Evolutionary conservation across 2,797 vertebrate species (phyloP).

Genomic region (Cephalopachus bancanus): DNA sequence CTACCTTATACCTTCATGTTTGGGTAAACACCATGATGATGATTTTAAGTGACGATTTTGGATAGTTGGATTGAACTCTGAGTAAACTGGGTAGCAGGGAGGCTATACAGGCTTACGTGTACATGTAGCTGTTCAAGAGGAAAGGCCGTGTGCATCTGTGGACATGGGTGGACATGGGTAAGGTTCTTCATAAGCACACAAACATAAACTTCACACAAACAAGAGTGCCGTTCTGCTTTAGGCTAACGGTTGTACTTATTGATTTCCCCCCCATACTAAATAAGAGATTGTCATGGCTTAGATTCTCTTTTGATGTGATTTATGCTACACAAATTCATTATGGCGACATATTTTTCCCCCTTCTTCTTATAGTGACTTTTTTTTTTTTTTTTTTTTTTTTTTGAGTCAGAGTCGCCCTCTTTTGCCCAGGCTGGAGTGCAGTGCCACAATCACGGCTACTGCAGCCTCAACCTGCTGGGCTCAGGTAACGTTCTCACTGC

Average conservation of each 20-base stretch:
- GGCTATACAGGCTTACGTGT: neutral
- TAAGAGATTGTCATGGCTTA: neutral
- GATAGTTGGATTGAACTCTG: conserved; percentile 49
- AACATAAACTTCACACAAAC: neutral
- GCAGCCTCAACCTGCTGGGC: too few relatives aligned
- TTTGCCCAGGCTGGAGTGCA: too few relatives aligned
- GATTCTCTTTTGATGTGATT: neutral
- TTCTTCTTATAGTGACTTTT: too few relatives aligned
- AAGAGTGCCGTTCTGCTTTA: neutral
- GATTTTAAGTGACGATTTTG: conserved; percentile 60
- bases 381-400: too few relatives aligned
- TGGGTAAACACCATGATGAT: conserved; percentile 4
- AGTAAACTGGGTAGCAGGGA: conserved; percentile 43
- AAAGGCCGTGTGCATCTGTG: neutral
- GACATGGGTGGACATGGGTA: neutral
- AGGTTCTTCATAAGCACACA: neutral
- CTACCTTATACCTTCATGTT: neutral
- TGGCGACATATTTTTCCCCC: too few relatives aligned
- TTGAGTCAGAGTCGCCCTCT: too few relatives aligned
- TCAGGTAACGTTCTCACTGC: too few relatives aligned
- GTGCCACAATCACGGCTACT: too few relatives aligned
- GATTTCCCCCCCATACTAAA: neutral
- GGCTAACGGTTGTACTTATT: neutral
- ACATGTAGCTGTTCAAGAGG: neutral
- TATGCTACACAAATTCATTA: neutral